phyloP scores from a whole-genome alignment of 2,888 invertebrate genomes.

The Tethea ocularis region DNA sequence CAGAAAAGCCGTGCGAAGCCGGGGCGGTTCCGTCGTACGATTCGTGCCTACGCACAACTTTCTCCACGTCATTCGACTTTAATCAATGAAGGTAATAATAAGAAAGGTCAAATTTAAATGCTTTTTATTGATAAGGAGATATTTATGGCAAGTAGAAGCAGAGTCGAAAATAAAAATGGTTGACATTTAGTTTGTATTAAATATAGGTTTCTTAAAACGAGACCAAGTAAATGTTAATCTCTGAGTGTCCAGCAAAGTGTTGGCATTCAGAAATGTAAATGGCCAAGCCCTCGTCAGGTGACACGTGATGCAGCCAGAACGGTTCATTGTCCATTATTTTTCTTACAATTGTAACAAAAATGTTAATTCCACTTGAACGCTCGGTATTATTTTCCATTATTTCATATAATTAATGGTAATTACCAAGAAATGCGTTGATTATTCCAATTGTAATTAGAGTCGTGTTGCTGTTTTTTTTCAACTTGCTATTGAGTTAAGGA shows the following conservation, averaged over 20 bases:
- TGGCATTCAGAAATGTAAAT: background rate
- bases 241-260: background rate
- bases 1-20: too few relatives aligned
- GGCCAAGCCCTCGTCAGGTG: background rate
- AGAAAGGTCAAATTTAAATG: background rate
- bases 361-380: background rate
- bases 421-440: conserved; percentile 11
- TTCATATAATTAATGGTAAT: conserved; percentile 13
- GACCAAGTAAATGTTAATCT: background rate
- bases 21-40: too few relatives aligned
- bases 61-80: too few relatives aligned
- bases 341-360: conserved; percentile 8
- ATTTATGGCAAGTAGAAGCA: background rate
- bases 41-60: too few relatives aligned
- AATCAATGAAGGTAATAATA: too few relatives aligned
- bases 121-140: background rate
- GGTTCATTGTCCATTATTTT: background rate
- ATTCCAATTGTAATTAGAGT: conserved; percentile 17
- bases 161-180: background rate
- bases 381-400: conserved; percentile 1
- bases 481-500: conserved; percentile 18
- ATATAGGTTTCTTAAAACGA: background rate
- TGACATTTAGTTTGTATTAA: background rate
- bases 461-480: conserved; percentile 15
- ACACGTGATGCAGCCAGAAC: background rate